Evolutionary conservation across 2,888 invertebrate genomes (phyloP).

Genomic region (Yponomeuta sedellus): DNA sequence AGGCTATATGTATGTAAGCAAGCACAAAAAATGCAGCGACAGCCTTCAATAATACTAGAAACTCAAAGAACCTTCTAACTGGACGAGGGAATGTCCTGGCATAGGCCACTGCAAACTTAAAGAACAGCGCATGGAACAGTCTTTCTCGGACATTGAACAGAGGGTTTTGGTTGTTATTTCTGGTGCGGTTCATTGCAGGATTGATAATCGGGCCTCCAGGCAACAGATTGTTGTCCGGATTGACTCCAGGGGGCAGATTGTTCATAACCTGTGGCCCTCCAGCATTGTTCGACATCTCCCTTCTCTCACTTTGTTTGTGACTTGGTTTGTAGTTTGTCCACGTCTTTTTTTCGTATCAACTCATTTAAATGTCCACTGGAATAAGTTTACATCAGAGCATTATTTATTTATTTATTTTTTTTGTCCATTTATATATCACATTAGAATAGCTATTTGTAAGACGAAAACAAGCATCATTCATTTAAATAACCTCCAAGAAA

Average conservation of each 20-base stretch:
- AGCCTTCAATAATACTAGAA: conserved; percentile 87
- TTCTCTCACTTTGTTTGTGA: not conserved
- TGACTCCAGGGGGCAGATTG: conserved; percentile 66
- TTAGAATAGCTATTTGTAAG: not conserved
- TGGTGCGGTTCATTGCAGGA: conserved; percentile 67
- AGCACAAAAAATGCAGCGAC: conserved; percentile 89
- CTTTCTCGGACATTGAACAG: conserved; percentile 92
- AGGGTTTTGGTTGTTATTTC: conserved; percentile 83
- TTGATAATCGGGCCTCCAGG: conserved; percentile 76
- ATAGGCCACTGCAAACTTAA: conserved; percentile 93
- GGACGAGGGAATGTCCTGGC: conserved; percentile 92
- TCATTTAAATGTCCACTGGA: not conserved
- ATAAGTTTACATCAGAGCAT: not conserved
- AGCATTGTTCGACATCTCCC: conserved; percentile 32
- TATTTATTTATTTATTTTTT: not conserved
- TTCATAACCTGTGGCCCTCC: conserved; percentile 56
- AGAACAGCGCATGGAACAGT: conserved; percentile 95
- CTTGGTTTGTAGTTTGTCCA: not conserved
- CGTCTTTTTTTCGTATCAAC: not conserved
- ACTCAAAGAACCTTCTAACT: conserved; percentile 88
- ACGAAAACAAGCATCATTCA: not conserved
- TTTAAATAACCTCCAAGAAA: conserved; percentile 17
- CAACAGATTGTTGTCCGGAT: conserved; percentile 69
- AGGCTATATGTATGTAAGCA: conserved; percentile 96
- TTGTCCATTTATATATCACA: not conserved